Percentiles rank a stretch among this genome's conserved stretches.
phyloP scores from a whole-genome alignment of 2,113 vertebrate species.

The Dipodomys stephensi region DNA sequence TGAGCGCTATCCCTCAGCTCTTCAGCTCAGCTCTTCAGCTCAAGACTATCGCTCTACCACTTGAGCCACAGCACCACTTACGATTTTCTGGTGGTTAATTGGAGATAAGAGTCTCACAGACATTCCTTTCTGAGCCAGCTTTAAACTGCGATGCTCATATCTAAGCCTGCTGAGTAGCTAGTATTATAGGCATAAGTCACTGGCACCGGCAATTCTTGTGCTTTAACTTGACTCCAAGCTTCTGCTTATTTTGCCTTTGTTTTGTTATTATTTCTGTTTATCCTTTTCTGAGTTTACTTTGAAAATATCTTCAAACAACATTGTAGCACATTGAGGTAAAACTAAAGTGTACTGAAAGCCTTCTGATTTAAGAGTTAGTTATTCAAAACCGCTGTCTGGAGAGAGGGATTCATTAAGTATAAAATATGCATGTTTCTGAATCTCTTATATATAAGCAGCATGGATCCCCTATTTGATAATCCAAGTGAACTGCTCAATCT shows the following conservation, averaged over 20 bases:
- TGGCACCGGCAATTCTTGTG: too few species aligned
- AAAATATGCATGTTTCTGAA: background rate
- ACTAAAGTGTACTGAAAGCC: background rate
- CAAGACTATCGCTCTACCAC: too few species aligned
- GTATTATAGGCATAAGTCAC: too few species aligned
- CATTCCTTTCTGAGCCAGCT: too few species aligned
- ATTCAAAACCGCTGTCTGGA: background rate
- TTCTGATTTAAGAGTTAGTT: background rate
- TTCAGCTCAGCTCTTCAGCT: too few species aligned
- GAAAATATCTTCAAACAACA: background rate
- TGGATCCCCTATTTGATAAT: background rate
- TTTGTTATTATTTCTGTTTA: constrained; percentile 2
- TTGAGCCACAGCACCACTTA: too few species aligned
- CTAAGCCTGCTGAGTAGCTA: too few species aligned
- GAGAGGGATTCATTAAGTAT: background rate
- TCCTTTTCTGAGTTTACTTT: background rate
- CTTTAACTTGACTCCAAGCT: background rate
- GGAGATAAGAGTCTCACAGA: too few species aligned
- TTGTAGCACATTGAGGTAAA: background rate
- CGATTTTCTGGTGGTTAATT: too few species aligned
- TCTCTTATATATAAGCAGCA: background rate
- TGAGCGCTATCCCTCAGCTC: too few species aligned
- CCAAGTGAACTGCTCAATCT: background rate
- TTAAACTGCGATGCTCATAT: too few species aligned
- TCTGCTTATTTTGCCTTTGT: constrained; percentile 21